These are phyloP conservation scores for Rhinichthys osculus DNA, from an alignment of 2,797 vertebrate species.

Conservation along the genomic window DNA sequence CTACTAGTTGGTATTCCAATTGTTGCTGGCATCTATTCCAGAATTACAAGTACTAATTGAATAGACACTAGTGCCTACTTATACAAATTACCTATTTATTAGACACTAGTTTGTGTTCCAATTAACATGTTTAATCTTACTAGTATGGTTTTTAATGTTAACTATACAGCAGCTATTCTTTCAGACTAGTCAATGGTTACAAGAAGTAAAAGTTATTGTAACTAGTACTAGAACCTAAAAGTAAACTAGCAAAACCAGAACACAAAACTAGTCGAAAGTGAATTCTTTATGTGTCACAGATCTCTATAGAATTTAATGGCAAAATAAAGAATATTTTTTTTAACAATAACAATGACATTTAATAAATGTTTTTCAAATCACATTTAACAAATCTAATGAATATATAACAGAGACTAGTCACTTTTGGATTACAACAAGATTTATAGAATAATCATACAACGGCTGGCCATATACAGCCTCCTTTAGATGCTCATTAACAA, in stretches of 20 bases:
- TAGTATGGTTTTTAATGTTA: background rate
- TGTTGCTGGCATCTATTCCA: background rate
- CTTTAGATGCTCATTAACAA: background rate
- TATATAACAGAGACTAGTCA: background rate
- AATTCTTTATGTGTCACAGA: background rate
- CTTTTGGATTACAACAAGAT: background rate
- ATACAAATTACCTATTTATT: background rate
- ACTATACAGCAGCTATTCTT: background rate
- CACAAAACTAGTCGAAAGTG: slow-evolving; percentile 1
- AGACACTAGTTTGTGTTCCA: background rate
- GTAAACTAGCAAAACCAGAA: background rate
- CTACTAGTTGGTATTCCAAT: background rate
- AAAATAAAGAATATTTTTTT: background rate
- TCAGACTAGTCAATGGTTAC: background rate
- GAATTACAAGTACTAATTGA: background rate
- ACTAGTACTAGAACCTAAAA: background rate
- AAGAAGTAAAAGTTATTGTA: background rate
- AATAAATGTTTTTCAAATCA: background rate
- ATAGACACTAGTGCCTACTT: background rate
- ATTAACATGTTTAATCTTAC: background rate
- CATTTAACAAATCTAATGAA: background rate
- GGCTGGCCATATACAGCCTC: background rate
- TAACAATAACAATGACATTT: background rate
- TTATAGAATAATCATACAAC: background rate
- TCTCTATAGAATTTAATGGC: background rate